Base-by-base conservation (phyloP, 2,113 vertebrate species). In the Junco hyemalis region DNA sequence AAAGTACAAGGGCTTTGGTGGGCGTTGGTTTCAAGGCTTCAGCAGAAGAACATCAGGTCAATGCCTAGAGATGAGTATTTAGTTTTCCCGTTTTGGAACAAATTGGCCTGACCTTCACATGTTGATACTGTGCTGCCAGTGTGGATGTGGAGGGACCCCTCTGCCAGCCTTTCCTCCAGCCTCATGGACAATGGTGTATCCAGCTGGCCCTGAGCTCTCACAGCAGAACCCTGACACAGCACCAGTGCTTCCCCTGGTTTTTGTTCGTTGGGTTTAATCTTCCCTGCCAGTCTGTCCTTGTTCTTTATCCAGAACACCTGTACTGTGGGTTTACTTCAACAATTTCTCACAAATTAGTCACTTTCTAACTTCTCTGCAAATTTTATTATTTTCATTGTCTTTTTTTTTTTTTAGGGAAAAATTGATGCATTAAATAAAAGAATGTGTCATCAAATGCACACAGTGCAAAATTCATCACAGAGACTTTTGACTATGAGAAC, bases 361-460 rank as follows among this genome's bases (percentile, higher is more conserved):
- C 61, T 87, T 86, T 57, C 28, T 18, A 78, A 48, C 23, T 61
- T 82, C 65, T 48, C 38, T 35, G 33, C 53, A 79, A 77, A 89
- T 92, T 95, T 87, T 72, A 26, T 91, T 92, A 56, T 59, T 87
- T 90, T 50, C 54, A 64, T 54, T 82, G 56, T 79, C 74, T 53
- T 68, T 88, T 66, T 51, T 60, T 51, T 48, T 66, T 53, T 53
- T 48, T 38, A 14, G 35, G 35, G 59, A 76, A 90, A 88, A 78
- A 90, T 36, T 9, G 25, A 79, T 54, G 38, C 28, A 45, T 77
- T 85, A 38, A 78, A 87, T 68, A 95, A 93, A 25, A 53, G 53
- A 69, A 81, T 40, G 36, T 74, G 60, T 71, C 47, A 84, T 83
- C 79, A 93, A 73, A 86, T 50, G 69, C 14, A 90, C 33, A 85